Evolutionary conservation across 2,113 vertebrate genomes (phyloP).

Genomic region (Agapornis roseicollis): DNA sequence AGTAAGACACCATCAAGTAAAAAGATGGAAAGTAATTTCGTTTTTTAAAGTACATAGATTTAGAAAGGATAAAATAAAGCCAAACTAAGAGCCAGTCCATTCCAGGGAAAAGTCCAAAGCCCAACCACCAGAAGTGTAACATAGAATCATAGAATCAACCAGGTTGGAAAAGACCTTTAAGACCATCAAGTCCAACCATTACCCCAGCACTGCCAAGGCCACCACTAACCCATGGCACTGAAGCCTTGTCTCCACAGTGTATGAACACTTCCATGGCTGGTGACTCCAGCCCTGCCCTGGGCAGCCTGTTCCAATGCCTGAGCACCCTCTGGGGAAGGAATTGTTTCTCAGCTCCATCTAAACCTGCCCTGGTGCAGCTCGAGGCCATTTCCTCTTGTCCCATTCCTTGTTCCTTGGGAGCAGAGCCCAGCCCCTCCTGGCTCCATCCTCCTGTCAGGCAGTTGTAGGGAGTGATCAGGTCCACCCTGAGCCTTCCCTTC

Average conservation of each 20-base stretch:
- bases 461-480: neutral
- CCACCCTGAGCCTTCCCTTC: neutral
- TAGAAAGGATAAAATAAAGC: neutral
- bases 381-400: neutral
- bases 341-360: neutral
- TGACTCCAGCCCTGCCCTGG: neutral
- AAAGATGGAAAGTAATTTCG: neutral
- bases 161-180: neutral
- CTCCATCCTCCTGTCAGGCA: too few species aligned
- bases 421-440: neutral
- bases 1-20: neutral
- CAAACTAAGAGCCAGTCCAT: neutral
- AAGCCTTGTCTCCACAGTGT: neutral
- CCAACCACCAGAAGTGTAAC: neutral
- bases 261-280: neutral
- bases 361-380: too few species aligned
- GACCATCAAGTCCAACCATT: neutral
- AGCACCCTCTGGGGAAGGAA: neutral
- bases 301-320: neutral
- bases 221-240: neutral
- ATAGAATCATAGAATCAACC: neutral
- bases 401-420: neutral
- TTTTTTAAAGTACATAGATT: neutral
- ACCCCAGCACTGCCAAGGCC: neutral
- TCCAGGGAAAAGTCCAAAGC: neutral